Percentiles rank a stretch among this genome's conserved stretches.
Conservation (phyloP, 2,888 invertebrate species). For the Patella pellucida region DNA sequence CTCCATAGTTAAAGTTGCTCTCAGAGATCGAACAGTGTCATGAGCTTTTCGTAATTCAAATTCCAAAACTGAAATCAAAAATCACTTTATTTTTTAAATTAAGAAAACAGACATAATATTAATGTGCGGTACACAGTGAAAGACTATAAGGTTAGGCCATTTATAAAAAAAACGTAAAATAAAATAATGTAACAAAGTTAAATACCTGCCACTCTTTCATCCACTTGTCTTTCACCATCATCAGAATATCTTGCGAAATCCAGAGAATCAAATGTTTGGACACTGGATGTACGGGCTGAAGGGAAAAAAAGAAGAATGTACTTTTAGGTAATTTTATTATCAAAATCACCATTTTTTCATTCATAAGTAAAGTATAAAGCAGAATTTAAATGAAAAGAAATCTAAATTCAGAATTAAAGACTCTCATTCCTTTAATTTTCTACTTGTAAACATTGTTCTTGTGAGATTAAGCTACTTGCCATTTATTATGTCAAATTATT, state of each 20-base stretch:
- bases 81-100: background rate
- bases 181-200: background rate
- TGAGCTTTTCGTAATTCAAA: constrained; percentile 89
- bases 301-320: background rate
- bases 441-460: too few relatives aligned
- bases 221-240: constrained; percentile 84
- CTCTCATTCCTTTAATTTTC: too few relatives aligned
- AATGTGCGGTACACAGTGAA: background rate
- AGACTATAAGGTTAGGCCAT: background rate
- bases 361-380: too few relatives aligned
- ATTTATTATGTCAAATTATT: too few relatives aligned
- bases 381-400: too few relatives aligned
- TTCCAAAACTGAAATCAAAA: constrained; percentile 77
- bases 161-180: background rate
- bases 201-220: constrained; percentile 81
- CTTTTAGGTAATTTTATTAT: too few relatives aligned
- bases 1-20: constrained; percentile 82
- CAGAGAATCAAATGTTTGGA: constrained; percentile 88
- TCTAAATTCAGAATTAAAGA: too few relatives aligned
- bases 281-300: constrained; percentile 78
- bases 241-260: constrained; percentile 89
- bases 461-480: too few relatives aligned
- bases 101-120: background rate
- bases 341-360: too few relatives aligned
- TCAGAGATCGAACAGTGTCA: constrained; percentile 85